Base-by-base conservation (phyloP, 2,888 invertebrate species). In the Drosophila greeni region DNA sequence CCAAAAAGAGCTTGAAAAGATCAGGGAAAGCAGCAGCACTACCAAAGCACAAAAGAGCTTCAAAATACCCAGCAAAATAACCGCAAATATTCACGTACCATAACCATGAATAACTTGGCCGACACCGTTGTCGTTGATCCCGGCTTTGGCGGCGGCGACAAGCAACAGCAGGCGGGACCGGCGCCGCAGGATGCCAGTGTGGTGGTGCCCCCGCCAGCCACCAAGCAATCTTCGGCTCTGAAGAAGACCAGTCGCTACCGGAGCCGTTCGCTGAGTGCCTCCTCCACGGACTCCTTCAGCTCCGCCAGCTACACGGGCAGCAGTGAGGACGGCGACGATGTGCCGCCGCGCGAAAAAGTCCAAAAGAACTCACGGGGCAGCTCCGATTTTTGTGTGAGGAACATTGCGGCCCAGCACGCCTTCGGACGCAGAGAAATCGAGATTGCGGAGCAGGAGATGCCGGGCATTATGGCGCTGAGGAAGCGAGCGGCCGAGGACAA, bases 371-470 rank as follows among this genome's bases (percentile, higher is more conserved):
- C 95, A 0, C 93, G 93, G 74, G 95, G 96, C 5, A 94, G 92
- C 86, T 92, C 93, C 0, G 96, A 98, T 75, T 98, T 98, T 90
- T 98, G 98, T 89, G 97, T 99, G 26, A 92, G 96, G 58, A 98
- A 97, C 86, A 94, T 99, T 66, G 72, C 74, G 33, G 94, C 94
- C 70, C 97, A 97, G 86, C 94, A 96, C 85, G 95, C 95, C 0
- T 98, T 97, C 86, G 99, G 99, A 0, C 91, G 98, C 31, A 89
- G 98, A 39, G 99, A 99, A 91, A 98, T 99, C 73, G 97, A 99
- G 90, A 98, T 99, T 72, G 98, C 98, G 0, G 98, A 99, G 86
- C 98, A 98, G 90, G 98, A 99, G 91, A 99, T 99, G 98, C 97
- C 98, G 0, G 98, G 98, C 0, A 96, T 99, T 66, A 96, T 98